Evolutionary conservation across 1,140 invertebrate genomes (phyloP), one percentile per base, ranked within the genome.

Genomic region (Diachasmimorpha longicaudata): DNA sequence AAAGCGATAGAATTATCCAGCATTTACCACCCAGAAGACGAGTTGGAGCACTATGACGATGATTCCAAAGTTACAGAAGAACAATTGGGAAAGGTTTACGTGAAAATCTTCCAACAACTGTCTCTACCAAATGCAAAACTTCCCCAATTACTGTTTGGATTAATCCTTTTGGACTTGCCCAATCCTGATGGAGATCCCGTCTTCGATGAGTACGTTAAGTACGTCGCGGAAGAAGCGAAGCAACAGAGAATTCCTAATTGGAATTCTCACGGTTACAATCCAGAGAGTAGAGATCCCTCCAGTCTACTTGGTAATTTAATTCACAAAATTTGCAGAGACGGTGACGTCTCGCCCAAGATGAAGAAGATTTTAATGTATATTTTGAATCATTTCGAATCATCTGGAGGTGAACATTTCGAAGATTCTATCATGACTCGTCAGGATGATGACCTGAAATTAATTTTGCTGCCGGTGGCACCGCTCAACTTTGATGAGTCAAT

Each of bases 181-280:
- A 77, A 77, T 36, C 25, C 19, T 36, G 71, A 74, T 23, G 44
- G 31, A 16, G 63, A 74, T 77, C 76, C 76, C 6, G 37, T 77
- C 42, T 74, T 74, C 13, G 48, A 74, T n/a, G 76, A 73, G 52
- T 74, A 77, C 21, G 19, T 70, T 13, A 37, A 14, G 11, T 77
- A 52, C 25, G 44, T 77, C 23, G n/a, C 71, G 11, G 36, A 58
- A 11, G 31, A 69, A 48, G 48, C 44, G 1, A 31, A 9, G 36
- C 9, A 68, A 14, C 39, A 73, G 11, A 74, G n/a, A 11, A 70
- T 74, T 44, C 44, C 67, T 19, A 73, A 74, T 70, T 77, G 76
- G 76, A 2, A n/a, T 13, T 69, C 11, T 55, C 58, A 63, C 11
- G 14, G 16, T 19, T 8, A 19, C 10, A 58, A 46, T 42, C 8